These are phyloP conservation scores for Babylonia areolata DNA, from an alignment of 1,140 invertebrate species.

Conservation along the genomic window DNA sequence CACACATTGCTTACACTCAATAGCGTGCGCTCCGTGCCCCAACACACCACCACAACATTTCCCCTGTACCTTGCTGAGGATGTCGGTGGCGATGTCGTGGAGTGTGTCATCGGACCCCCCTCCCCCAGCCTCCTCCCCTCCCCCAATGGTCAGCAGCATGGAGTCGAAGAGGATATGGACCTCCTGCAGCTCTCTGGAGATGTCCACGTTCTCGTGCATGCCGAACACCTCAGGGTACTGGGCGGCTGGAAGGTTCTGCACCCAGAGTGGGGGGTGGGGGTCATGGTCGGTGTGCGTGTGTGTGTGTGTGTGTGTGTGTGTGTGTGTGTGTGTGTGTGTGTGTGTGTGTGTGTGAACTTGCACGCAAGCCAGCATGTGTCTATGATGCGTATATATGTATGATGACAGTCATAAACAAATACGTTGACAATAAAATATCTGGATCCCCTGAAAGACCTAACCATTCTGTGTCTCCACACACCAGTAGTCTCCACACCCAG, in stretches of 20 bases:
- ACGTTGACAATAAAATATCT: too few relatives aligned
- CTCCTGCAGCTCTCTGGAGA: conserved; percentile 75
- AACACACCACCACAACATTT: too few relatives aligned
- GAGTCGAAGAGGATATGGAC: conserved; percentile 74
- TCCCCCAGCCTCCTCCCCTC: conserved; percentile 66
- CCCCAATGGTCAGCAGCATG: conserved; percentile 74
- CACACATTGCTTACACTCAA: background rate
- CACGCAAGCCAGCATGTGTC: background rate
- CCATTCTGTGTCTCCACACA: too few relatives aligned
- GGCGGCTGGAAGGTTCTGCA: conserved; percentile 77
- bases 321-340: conserved; percentile 11
- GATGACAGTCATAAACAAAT: too few relatives aligned
- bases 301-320: conserved; percentile 14
- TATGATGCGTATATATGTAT: background rate
- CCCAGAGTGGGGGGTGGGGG: background rate
- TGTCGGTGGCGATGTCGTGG: conserved; percentile 72
- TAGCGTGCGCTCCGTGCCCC: too few relatives aligned
- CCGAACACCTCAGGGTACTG: conserved; percentile 76
- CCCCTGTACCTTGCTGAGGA: conserved; percentile 71
- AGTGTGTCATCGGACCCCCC: conserved; percentile 72
- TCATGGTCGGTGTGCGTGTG: background rate
- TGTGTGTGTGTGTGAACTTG: background rate
- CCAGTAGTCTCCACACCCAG: too few relatives aligned
- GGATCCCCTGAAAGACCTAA: too few relatives aligned
- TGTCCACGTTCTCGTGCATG: conserved; percentile 77